Conservation (phyloP, 64 coral and sea anemone genomes). For the Acropora yongei region DNA sequence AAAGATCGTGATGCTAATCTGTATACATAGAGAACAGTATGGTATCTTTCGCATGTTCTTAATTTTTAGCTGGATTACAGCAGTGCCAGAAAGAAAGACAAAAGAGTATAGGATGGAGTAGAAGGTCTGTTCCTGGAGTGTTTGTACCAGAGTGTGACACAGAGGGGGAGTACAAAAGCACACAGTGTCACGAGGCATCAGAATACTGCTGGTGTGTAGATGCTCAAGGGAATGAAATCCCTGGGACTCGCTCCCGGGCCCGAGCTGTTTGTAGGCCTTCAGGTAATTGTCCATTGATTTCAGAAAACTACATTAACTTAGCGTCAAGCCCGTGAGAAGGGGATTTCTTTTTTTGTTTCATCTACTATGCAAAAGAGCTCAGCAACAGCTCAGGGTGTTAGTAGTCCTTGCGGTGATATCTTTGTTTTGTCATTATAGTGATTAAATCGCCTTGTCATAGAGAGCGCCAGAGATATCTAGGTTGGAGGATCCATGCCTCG, state of each 20-base stretch:
- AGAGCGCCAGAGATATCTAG: conserved; percentile 50
- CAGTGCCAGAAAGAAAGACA: conserved; percentile 61
- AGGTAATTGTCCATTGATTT: conserved; percentile 16
- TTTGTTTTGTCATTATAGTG: neutral
- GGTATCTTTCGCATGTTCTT: neutral
- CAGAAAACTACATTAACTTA: neutral
- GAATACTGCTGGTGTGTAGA: conserved; percentile 88
- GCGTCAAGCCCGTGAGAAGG: neutral
- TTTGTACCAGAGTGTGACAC: conserved; percentile 83
- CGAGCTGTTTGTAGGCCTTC: conserved; percentile 62
- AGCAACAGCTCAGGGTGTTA: no score
- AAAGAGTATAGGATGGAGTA: conserved; percentile 35
- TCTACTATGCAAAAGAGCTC: no score
- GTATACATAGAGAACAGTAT: neutral
- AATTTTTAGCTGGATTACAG: conserved; percentile 42
- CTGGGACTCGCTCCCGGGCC: conserved; percentile 60
- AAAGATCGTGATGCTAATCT: no score
- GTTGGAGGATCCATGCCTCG: conserved; percentile 22
- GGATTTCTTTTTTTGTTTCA: no score
- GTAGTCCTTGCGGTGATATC: neutral
- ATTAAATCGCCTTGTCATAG: conserved; percentile 46
- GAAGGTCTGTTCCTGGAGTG: conserved; percentile 31
- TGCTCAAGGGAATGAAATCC: conserved; percentile 72
- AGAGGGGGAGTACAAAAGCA: conserved; percentile 62
- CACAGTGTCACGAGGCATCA: conserved; percentile 60